Base-by-base conservation (phyloP, 2,888 invertebrate species). In the Agrotis exclamationis region DNA sequence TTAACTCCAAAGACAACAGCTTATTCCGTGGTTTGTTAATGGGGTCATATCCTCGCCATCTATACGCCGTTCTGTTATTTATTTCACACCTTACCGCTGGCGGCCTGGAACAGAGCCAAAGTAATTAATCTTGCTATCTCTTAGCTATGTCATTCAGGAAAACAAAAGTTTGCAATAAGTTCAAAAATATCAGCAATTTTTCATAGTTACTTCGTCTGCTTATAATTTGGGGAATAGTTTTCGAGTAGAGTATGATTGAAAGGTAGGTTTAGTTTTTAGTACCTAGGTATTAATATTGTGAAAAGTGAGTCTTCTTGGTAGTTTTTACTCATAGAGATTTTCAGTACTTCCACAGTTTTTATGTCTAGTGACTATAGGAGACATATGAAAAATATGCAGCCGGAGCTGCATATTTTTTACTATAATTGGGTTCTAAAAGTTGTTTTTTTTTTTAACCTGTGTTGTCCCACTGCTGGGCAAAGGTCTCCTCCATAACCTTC, bases 101-200 rank as follows among this genome's bases (percentile, higher is more conserved):
- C 71, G 69, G 69, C 69, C 73, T 82, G 82, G 82, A 82, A 47
- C 70, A 2, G 28, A 50, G 82, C 82, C 82, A 82, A 71, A 67
- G 76, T 79, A 69, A 76, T 82, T 82, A 80, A 80, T 80, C 81
- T 81, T 64, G 69, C 77, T 80, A 77, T 80, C 80, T 80, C 66
- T 74, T 74, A 77, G 77, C 69, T 51, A 56, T 79, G 80, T 80
- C 79, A 76, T 79, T 79, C 72, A 65, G 53, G 62, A 66, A 76
- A 78, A 78, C 80, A 80, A 80, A 79, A 79, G 56, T 68, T 80
- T 33, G 64, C 72, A 79, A 79, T 79, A 76, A 79, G 80, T 76
- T 80, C 62, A 68, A 80, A 80, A 76, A 75, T 64, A 75, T 63
- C 63, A 44, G 56, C 53, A 28, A 79, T 75, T 80, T 79, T 79